Percentiles rank a stretch among this genome's conserved stretches.
phyloP scores from a whole-genome alignment of 2,797 vertebrate genomes.

The Brachyalestes nurse region DNA sequence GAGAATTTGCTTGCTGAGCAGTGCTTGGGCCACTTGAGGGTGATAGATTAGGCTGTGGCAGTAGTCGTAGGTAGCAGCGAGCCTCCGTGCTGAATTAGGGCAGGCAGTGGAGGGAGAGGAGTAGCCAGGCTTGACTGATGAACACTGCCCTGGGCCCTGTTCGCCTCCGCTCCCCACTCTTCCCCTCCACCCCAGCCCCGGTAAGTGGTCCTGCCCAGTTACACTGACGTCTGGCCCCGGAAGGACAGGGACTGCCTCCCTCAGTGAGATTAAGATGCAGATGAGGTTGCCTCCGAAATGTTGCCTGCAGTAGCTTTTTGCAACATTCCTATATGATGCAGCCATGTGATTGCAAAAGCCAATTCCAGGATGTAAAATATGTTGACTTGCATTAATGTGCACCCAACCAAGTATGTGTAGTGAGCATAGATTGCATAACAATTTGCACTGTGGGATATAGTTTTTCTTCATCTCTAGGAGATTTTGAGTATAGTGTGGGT shows the following conservation, averaged over 20 bases:
- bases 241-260: conserved; percentile 12
- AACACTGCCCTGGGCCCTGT: conserved; percentile 45
- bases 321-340: neutral
- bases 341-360: neutral
- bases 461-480: neutral
- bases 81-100: conserved; percentile 48
- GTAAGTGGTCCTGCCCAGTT: conserved; percentile 36
- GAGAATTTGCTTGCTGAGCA: conserved; percentile 49
- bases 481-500: neutral
- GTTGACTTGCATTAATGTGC: neutral
- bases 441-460: neutral
- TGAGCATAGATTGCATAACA: neutral
- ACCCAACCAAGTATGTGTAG: neutral
- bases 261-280: conserved; percentile 8
- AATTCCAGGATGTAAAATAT: neutral
- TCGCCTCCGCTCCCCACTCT: conserved; percentile 16
- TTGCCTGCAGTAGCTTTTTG: neutral
- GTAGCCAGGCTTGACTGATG: conserved; percentile 56
- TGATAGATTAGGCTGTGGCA: conserved; percentile 46
- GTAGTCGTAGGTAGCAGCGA: conserved; percentile 41
- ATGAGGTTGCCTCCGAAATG: neutral
- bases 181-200: neutral
- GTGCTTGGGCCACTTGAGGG: conserved; percentile 48
- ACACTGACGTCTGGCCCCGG: conserved; percentile 28
- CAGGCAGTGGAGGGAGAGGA: conserved; percentile 35